These are phyloP conservation scores for Acronicta alni DNA, from an alignment of 2,888 invertebrate genomes.

Conservation along the genomic window DNA sequence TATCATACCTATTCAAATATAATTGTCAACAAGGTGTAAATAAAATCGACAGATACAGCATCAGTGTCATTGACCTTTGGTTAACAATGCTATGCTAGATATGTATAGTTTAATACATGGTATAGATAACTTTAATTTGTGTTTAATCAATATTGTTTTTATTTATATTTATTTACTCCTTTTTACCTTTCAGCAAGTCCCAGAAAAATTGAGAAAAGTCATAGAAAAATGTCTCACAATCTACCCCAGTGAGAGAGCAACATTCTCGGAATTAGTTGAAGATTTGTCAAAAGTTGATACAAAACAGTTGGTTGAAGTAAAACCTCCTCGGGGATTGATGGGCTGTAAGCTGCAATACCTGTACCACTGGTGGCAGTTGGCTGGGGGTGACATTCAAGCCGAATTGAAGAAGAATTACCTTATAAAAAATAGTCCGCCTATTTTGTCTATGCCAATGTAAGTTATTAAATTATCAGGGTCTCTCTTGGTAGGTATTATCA, in stretches of 20 bases:
- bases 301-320: constrained; percentile 78
- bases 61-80: neutral
- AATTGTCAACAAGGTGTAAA: neutral
- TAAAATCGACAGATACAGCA: neutral
- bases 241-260: constrained; percentile 87
- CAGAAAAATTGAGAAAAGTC: constrained; percentile 89
- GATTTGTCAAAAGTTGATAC: constrained; percentile 73
- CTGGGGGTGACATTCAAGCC: constrained; percentile 97
- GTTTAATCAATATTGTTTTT: no score
- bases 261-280: constrained; percentile 90
- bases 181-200: constrained; percentile 85
- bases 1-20: neutral
- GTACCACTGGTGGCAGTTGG: constrained; percentile 98
- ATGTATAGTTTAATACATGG: no score
- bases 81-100: neutral
- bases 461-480: constrained; percentile 49
- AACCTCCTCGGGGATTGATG: constrained; percentile 82
- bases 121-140: no score
- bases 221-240: constrained; percentile 93
- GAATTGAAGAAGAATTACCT: constrained; percentile 97
- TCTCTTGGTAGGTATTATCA: no score
- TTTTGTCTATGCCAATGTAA: constrained; percentile 94
- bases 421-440: constrained; percentile 95
- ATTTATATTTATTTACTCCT: no score
- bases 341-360: constrained; percentile 93